Evolutionary conservation across 1,140 invertebrate genomes (phyloP), one percentile per base, ranked within the genome.

Genomic region (Oreohelix idahoensis): DNA sequence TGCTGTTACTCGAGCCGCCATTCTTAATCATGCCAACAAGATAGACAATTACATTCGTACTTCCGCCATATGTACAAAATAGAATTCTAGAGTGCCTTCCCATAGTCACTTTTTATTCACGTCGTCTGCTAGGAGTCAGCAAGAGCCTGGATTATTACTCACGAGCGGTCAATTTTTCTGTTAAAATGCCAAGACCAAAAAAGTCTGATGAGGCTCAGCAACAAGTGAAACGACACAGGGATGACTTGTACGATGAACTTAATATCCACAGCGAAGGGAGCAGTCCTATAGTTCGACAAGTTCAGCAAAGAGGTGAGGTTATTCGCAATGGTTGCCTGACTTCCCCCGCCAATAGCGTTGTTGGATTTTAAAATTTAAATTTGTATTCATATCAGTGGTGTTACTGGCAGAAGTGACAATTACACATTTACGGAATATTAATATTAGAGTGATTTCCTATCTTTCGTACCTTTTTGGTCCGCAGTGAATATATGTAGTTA

Each of bases 1-100:
- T 73, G 83, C 86, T 81, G 87, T 88, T 84, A 87, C 84, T 15
- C 79, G 38, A n/a, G 86, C 75, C 80, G 88, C 87, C 89, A 90
- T 90, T 82, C 88, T 84, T 84, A 88, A 89, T 86, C 86, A 88
- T 69, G 38, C 77, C 77, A 69, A 79, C 77, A 79, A 69, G 77
- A 53, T 42, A 1, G 71, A 73, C 39, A 73, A 73, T 26, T 26
- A 42, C 71, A 17, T 36, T 10, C 5, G 10, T 11, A 69, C 38
- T 35, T 71, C 69, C 69, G 15, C 53, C 53, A 20, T n/a, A 23
- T 8, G 0, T 32, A 13, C 4, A n/a, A 49, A 49, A 49, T 49
- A 49, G 8, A 49, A 10, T n/a, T n/a, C n/a, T n/a, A n/a, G n/a
- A n/a, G n/a, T n/a, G n/a, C n/a, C n/a, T n/a, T n/a, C n/a, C n/a